Conservation (phyloP, 2,113 vertebrate species). For the Mastomys coucha region DNA sequence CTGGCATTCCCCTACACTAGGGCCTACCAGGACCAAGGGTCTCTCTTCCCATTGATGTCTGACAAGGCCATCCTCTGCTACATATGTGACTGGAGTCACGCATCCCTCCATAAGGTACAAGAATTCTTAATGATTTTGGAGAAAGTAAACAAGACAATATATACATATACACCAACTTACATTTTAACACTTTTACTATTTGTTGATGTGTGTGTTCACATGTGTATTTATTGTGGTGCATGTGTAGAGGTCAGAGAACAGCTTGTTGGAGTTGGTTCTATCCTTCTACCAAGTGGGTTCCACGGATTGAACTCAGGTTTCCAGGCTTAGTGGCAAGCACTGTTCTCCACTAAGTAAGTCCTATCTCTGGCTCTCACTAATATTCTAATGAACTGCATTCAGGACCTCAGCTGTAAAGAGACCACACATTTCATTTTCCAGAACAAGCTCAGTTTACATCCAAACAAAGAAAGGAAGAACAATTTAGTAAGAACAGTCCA, state of each 20-base stretch:
- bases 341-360: not conserved
- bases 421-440: not conserved
- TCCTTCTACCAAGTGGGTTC: not conserved
- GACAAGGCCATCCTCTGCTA: too few species aligned
- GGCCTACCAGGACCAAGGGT: too few species aligned
- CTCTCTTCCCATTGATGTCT: too few species aligned
- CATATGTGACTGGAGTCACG: too few species aligned
- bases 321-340: too few species aligned
- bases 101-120: not conserved
- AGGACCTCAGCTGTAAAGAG: not conserved
- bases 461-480: slow-evolving; percentile 7
- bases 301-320: not conserved
- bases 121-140: not conserved
- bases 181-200: not conserved
- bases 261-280: not conserved
- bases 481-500: not conserved
- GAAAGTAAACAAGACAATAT: not conserved
- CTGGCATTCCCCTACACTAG: too few species aligned
- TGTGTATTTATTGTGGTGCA: too few species aligned
- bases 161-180: not conserved
- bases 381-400: slow-evolving; percentile 18
- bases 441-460: not conserved
- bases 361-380: not conserved
- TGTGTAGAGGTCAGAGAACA: not conserved
- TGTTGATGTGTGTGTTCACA: not conserved